These are phyloP conservation scores for Atherix ibis DNA, from an alignment of 2,888 invertebrate species.

Conservation along the genomic window DNA sequence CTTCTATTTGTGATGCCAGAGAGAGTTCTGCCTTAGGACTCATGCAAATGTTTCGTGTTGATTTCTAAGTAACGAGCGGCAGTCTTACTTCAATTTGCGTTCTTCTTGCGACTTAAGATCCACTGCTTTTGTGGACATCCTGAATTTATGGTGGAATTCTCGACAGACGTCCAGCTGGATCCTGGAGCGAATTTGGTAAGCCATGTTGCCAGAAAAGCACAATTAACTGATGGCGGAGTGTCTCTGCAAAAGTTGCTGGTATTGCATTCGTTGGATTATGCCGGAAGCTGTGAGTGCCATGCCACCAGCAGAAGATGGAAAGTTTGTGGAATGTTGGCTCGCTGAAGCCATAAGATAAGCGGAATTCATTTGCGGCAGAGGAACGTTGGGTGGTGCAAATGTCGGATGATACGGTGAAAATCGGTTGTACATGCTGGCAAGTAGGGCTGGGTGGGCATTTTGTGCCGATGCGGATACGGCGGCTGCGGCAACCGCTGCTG, in stretches of 20 bases:
- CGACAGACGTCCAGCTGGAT: neutral
- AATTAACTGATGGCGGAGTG: conserved; percentile 1
- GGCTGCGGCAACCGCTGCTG: conserved; percentile 16
- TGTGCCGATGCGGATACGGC: too few species aligned
- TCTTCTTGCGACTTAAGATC: too few species aligned
- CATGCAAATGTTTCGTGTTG: too few species aligned
- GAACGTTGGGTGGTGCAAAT: conserved; percentile 10
- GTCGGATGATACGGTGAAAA: conserved; percentile 18
- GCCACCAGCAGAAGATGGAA: neutral
- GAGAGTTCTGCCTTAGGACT: too few species aligned
- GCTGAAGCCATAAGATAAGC: conserved; percentile 5
- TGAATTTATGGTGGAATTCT: neutral
- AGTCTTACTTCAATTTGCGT: too few species aligned
- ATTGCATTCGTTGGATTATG: conserved; percentile 34
- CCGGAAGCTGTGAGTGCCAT: conserved; percentile 19
- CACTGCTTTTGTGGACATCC: neutral
- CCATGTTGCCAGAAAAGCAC: too few species aligned
- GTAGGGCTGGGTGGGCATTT: conserved; percentile 7
- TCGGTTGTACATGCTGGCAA: conserved; percentile 25
- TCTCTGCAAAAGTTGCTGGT: conserved; percentile 17
- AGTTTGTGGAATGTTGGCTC: neutral
- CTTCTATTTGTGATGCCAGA: too few species aligned
- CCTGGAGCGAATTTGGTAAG: neutral
- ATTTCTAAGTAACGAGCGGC: too few species aligned
- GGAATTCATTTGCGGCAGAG: neutral